A percentile compares a stretch with the other conserved stretches of the same genome.
phyloP scores from a whole-genome alignment of 2,113 vertebrate genomes.

The Eidolon helvum region DNA sequence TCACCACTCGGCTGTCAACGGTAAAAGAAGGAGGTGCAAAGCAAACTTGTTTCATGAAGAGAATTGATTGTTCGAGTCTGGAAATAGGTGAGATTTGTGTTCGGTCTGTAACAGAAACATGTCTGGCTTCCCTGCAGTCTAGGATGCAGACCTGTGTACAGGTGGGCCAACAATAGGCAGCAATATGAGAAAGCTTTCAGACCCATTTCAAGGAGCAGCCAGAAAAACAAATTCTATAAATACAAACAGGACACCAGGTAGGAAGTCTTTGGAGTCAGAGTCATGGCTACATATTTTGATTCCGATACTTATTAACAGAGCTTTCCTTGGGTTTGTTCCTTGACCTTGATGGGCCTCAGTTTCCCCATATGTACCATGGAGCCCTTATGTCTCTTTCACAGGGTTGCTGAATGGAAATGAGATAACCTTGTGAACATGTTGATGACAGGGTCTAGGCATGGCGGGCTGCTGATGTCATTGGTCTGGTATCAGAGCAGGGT shows the following conservation, averaged over 20 bases:
- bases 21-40: not conserved
- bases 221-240: not conserved
- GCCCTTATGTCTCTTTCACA: not conserved
- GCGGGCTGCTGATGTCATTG: rapidly evolving
- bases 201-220: not conserved
- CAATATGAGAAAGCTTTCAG: not conserved
- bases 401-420: not conserved
- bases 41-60: not conserved
- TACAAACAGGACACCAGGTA: not conserved
- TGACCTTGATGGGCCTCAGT: not conserved
- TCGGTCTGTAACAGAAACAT: not conserved
- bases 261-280: not conserved
- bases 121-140: not conserved
- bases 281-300: not conserved
- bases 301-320: not conserved
- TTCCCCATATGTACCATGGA: not conserved
- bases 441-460: rapidly evolving
- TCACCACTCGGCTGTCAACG: not conserved
- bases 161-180: not conserved
- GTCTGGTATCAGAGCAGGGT: not conserved
- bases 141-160: not conserved
- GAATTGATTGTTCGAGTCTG: not conserved
- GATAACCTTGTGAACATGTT: not conserved
- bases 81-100: not conserved
- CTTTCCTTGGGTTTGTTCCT: not conserved